phyloP scores from a whole-genome alignment of 2,888 invertebrate genomes.

The Drosophila mimica region DNA sequence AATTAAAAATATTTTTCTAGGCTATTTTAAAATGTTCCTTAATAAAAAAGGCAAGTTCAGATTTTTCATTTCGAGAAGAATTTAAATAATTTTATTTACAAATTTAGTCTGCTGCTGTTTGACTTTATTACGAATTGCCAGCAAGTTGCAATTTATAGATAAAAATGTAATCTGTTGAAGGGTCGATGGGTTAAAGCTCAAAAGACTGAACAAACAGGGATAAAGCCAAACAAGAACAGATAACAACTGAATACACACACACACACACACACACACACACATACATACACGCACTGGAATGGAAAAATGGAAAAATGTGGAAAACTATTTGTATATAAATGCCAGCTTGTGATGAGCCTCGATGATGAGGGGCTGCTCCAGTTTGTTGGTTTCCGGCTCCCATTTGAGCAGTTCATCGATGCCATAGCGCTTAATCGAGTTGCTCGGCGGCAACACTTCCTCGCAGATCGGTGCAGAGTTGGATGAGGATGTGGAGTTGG shows the following conservation, averaged over 20 bases:
- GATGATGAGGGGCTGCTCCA: constrained; percentile 21
- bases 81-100: background rate
- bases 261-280: background rate
- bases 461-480: background rate
- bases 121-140: constrained; percentile 20
- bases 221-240: constrained; percentile 20
- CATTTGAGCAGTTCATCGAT: constrained; percentile 46
- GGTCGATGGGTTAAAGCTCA: background rate
- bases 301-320: background rate
- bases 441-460: background rate
- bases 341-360: background rate
- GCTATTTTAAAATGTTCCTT: no score
- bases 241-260: background rate
- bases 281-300: no score
- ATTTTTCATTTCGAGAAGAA: background rate
- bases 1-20: no score
- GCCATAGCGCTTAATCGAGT: constrained; percentile 44
- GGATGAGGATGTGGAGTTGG: background rate
- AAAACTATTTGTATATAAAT: constrained; percentile 31
- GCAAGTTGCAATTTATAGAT: constrained; percentile 9
- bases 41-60: no score
- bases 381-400: constrained; percentile 1
- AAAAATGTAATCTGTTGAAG: background rate
- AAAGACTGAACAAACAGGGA: background rate
- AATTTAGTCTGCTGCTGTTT: constrained; percentile 13